Base-by-base conservation (phyloP, 2,797 vertebrate genomes). In the Karalla daura region DNA sequence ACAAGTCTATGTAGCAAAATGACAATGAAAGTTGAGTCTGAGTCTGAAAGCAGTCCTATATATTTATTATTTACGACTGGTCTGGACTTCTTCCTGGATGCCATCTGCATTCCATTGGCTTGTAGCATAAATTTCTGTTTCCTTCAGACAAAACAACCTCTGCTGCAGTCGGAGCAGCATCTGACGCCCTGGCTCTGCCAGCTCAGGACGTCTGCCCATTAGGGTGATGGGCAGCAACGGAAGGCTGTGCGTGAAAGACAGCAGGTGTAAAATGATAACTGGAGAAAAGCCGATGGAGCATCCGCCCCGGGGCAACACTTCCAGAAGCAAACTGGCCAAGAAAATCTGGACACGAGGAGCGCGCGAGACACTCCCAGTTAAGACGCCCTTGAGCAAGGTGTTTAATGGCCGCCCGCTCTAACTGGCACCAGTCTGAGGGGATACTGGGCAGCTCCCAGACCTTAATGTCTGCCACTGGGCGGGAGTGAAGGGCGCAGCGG, bases 351-450 rank as follows among this genome's bases (percentile, higher is more conserved):
- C 17, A 12, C 11, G 8, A 47, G 37, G 72, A 71, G 70, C 15
- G 47, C 67, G 71, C 55, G 58, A 78, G 79, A 79, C 53, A 21
- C 46, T 33, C 28, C 47, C 43, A 14, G 66, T 61, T 63, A 74
- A 80, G 70, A 84, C 60, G 81, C 82, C 88, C 86, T 84, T 73
- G 80, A 86, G 81, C 86, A 75, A 84, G 78, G 69, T 54, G 63
- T 71, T 84, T 78, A 61, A 68, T 21, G 3, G 66, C 49, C 56
- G 27, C 43, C 56, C 40, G 68, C 70, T 62, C 68, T 70, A 72
- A 70, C 72, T 80, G 85, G 74, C 70, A 73, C 45, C 67, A 50
- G 76, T 4, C 52, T 52, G 60, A 4, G 30, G 55, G 15, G 10
- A 9, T 4, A 44, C 63, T 50, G 80, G 67, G 55, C 63, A 33